Conservation (phyloP, 2,888 invertebrate genomes). For the Lasioglossum leucozonium region DNA sequence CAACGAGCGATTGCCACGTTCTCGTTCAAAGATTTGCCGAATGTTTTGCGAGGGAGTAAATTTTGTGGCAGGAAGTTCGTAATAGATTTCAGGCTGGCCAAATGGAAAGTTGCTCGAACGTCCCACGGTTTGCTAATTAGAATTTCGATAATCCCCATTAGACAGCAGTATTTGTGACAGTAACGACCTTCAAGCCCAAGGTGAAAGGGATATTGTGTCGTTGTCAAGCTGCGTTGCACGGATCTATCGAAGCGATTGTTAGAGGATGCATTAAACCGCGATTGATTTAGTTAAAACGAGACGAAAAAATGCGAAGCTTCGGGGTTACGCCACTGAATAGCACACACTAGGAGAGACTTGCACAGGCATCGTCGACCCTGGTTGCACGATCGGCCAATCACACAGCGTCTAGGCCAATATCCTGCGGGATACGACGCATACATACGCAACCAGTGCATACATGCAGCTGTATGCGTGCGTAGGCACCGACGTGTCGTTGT, state of each 20-base stretch:
- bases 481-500: conserved; percentile 13
- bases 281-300: background rate
- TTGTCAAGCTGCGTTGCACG: background rate
- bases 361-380: conserved; percentile 55
- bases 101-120: background rate
- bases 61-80: background rate
- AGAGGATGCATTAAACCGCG: background rate
- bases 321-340: conserved; percentile 68
- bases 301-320: background rate
- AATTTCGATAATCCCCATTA: background rate
- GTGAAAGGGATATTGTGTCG: background rate
- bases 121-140: background rate
- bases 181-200: background rate
- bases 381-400: conserved; percentile 70
- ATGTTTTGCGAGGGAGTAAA: background rate
- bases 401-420: conserved; percentile 72
- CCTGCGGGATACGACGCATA: conserved; percentile 62
- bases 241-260: background rate
- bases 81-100: background rate
- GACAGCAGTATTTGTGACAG: background rate
- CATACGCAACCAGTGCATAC: conserved; percentile 25
- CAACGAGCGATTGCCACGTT: background rate
- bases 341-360: conserved; percentile 57
- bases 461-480: conserved; percentile 27
- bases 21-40: background rate